Evolutionary conservation across 2,113 vertebrate species (phyloP).

Genomic region (Meleagris gallopavo): DNA sequence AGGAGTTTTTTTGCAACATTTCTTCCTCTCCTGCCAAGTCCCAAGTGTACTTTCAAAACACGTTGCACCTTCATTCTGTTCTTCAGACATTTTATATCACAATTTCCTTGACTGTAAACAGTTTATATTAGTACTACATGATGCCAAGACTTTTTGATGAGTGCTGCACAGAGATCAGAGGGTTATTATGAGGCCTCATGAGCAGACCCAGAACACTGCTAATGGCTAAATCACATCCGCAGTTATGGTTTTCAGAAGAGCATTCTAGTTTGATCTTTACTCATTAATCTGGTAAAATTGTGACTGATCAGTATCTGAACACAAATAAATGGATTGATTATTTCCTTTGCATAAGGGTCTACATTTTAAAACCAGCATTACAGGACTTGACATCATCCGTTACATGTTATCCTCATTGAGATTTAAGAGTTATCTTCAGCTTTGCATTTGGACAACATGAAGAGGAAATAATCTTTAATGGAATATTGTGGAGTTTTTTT

Average conservation of each 20-base stretch:
- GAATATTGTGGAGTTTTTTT: background rate
- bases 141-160: background rate
- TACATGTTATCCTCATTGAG: background rate
- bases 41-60: background rate
- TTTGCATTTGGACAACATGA: slow-evolving; percentile 39
- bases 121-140: slow-evolving; percentile 15
- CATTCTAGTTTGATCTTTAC: background rate
- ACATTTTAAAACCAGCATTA: background rate
- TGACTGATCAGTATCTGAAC: background rate
- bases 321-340: background rate
- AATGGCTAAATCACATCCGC: background rate
- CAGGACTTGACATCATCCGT: background rate
- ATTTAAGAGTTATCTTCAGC: slow-evolving; percentile 30
- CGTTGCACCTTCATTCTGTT: background rate
- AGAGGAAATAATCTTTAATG: slow-evolving; percentile 31
- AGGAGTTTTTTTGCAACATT: background rate
- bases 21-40: background rate
- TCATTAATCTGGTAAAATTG: background rate
- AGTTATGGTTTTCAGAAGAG: background rate
- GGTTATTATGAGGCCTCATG: background rate
- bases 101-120: slow-evolving; percentile 36
- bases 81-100: slow-evolving; percentile 31
- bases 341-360: background rate
- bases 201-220: background rate
- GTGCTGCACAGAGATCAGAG: background rate